Base-by-base conservation (phyloP, 2,888 invertebrate species). In the Leucozona laternaria region DNA sequence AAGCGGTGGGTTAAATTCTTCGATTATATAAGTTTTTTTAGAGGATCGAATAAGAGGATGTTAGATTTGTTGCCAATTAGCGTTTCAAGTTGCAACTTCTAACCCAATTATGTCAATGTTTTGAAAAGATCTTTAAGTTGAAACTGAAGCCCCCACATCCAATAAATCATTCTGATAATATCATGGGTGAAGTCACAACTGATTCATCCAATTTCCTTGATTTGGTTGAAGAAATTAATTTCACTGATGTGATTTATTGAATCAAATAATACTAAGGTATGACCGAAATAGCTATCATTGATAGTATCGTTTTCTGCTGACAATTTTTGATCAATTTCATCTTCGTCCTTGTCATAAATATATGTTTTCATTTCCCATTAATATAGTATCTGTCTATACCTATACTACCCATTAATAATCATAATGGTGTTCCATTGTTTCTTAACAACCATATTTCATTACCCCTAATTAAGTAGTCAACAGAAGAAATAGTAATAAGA, bases 401-500 rank as follows among this genome's bases (percentile, higher is more conserved):
- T 15, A 5, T 7, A 10, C 15, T 1, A 66, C 13, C 58, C 17
- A 31, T 68, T 37, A 62, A 22, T 43, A 45, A 70, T 53, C 60
- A 25, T 58, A 5, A 25, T 58, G 8, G 8, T 53, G 48, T 34
- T 28, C 66, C 2, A 45, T 68, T 25, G 43, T 43, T 76, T 55
- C 64, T 48, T 40, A 57, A 72, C 17, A 66, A 55, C 75, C 31
- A 31, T 40, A 66, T 57, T 58, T 50, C 48, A 58, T 66, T 71
- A 43, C 31, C 40, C 50, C 8, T 48, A 48, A 48, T 55, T 64
- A 64, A 64, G 45, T 10, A 64, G 45, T 64, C 64, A 64, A 45
- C 31, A 28, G 58, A 60, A 48, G 25, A 43, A 25, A 28, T 15
- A 28, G 45, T 48, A 13, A 64, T 64, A 45, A 17, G 28, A 28